Evolutionary conservation across 2,888 invertebrate genomes (phyloP), one percentile per base, ranked within the genome.

Genomic region (Melikaiella ostensackeni): DNA sequence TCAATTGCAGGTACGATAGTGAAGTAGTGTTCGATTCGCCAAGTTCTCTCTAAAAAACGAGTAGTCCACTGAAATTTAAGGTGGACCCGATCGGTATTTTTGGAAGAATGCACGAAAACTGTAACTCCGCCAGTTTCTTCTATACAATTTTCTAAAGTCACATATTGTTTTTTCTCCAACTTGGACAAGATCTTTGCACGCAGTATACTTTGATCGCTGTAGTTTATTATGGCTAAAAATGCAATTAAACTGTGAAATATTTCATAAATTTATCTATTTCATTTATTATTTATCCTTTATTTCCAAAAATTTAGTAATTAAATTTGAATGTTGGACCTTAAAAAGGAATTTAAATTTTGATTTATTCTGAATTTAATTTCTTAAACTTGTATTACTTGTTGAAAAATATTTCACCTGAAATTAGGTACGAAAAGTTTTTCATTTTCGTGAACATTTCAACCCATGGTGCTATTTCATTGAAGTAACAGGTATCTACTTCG

Each of bases 381-480:
- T 30, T 2, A 30, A 30, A 30, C 2, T 30, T 50, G 0, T 5
- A 57, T 16, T 57, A 6, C 13, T 57, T 24, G 24, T 30, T 62
- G 1, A 35, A 61, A 61, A 19, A 33, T 59, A 30, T 77, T 33
- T 81, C 82, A 89, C 88, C 85, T 57, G 84, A 84, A 74, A 86
- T 82, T 13, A 89, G 78, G 66, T 81, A 73, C 2, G 85, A 80
- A 62, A 87, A 87, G 57, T 87, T 83, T 75, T 85, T 88, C 62
- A 63, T 79, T 55, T 57, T 81, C 5, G 81, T 78, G 5, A 88
- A 82, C 0, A 38, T 73, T 11, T 83, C 19, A 21, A 84, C 66
- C 86, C 88, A 89, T n/a, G 86, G 79, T 13, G 75, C 42, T 21
- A 88, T 82, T 75, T 89, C 88, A 3, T 80, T 35, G 42, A 82